phyloP scores from a whole-genome alignment of 2,797 vertebrate genomes.

The Anomalospiza imberbis region DNA sequence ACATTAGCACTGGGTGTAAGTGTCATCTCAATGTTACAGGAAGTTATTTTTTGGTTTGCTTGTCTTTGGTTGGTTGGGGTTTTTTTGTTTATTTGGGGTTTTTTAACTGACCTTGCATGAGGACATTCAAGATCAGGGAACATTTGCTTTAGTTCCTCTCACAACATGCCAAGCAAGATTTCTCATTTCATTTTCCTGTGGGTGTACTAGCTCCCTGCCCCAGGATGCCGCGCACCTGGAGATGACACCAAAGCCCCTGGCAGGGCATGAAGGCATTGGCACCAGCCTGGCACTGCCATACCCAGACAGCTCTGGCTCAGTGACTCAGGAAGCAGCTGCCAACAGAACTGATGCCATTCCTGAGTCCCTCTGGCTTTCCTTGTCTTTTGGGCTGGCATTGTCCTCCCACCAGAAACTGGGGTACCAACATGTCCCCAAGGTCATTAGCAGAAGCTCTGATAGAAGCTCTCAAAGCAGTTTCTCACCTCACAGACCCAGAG shows the following conservation, averaged over 20 bases:
- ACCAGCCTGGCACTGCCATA: background rate
- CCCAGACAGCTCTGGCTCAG: background rate
- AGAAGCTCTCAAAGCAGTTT: background rate
- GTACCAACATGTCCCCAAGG: background rate
- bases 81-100: background rate
- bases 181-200: background rate
- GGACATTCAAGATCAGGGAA: background rate
- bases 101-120: background rate
- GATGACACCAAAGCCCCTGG: background rate
- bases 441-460: background rate
- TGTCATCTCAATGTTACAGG: background rate
- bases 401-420: background rate
- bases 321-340: background rate
- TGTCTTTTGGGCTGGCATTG: background rate
- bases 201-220: background rate
- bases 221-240: fast-evolving
- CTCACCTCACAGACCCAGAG: background rate
- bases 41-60: background rate
- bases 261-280: fast-evolving
- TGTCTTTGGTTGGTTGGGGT: background rate
- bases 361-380: background rate
- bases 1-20: background rate
- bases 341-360: background rate
- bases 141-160: background rate
- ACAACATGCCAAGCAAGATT: background rate